phyloP scores from a whole-genome alignment of 1,140 invertebrate genomes.

The Zaprionus lachaisei region DNA sequence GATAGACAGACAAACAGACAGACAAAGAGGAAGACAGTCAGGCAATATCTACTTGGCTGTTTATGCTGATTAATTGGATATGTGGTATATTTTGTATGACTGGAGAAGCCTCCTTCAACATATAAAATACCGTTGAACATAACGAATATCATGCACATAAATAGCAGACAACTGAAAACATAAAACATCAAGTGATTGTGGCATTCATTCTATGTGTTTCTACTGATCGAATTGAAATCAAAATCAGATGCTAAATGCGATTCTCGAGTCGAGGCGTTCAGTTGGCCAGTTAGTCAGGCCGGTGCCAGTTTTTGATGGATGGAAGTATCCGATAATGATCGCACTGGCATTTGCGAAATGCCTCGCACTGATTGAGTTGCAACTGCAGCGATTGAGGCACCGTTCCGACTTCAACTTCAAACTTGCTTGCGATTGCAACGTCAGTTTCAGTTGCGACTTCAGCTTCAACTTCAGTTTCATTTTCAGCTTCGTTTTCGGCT shows the following conservation, averaged over 20 bases:
- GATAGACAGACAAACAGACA: too few species aligned
- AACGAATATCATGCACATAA: too few species aligned
- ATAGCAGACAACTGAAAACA: too few species aligned
- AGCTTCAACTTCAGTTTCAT: slow-evolving; percentile 6
- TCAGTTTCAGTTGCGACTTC: slow-evolving; percentile 20
- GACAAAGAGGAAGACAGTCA: too few species aligned
- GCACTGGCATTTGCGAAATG: slow-evolving; percentile 37
- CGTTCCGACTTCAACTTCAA: slow-evolving; percentile 12
- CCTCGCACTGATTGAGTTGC: slow-evolving; percentile 43
- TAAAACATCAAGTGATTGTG: too few species aligned
- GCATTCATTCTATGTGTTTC: too few species aligned
- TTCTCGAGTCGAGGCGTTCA: neutral
- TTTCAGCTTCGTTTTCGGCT: neutral
- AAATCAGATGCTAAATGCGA: neutral
- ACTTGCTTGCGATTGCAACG: slow-evolving; percentile 15
- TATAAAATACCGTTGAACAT: too few species aligned
- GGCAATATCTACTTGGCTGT: too few species aligned
- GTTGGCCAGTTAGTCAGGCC: neutral
- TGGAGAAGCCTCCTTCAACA: too few species aligned
- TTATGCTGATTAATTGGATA: too few species aligned
- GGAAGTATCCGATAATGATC: slow-evolving; percentile 6
- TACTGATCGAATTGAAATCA: neutral
- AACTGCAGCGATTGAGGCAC: slow-evolving; percentile 20
- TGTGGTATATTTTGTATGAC: too few species aligned
- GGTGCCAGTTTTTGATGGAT: slow-evolving; percentile 25